Conservation (phyloP, 2,797 vertebrate species). For the Sebastes flavidus region DNA sequence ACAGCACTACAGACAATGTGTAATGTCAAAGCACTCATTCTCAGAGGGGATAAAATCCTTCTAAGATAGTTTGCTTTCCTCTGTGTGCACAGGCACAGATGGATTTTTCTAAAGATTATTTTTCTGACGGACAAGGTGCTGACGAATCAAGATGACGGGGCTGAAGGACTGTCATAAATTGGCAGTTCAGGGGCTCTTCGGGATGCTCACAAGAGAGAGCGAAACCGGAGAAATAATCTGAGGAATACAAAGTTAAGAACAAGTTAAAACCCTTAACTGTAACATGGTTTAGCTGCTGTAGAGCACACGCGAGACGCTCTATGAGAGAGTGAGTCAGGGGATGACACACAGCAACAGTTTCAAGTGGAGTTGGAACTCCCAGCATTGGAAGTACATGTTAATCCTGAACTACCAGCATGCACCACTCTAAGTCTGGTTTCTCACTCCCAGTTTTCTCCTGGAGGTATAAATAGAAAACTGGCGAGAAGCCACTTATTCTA, state of each 20-base stretch:
- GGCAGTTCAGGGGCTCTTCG: constrained; percentile 7
- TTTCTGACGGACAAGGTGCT: constrained; percentile 31
- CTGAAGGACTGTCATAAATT: constrained; percentile 5
- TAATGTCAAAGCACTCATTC: constrained; percentile 6
- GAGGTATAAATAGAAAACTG: constrained; percentile 33
- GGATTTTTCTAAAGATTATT: constrained; percentile 26
- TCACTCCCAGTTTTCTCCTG: constrained; percentile 8
- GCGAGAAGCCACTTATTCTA: neutral
- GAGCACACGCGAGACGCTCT: neutral
- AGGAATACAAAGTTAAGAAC: constrained; percentile 8
- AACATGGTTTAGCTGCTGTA: constrained; percentile 11
- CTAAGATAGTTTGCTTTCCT: neutral
- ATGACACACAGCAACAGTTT: constrained; percentile 15
- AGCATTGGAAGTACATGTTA: neutral
- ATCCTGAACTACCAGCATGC: neutral
- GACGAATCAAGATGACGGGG: constrained; percentile 7
- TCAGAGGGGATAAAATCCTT: neutral
- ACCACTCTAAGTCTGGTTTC: neutral
- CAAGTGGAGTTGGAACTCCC: neutral
- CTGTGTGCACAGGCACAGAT: constrained; percentile 4
- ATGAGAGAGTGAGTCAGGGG: neutral
- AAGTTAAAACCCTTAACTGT: constrained; percentile 5
- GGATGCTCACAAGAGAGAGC: constrained; percentile 16
- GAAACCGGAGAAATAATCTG: neutral
- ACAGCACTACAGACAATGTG: constrained; percentile 2